Percentiles rank a stretch among this genome's conserved stretches.
phyloP scores from a whole-genome alignment of 2,797 vertebrate species.

The Pseudochromis fuscus region DNA sequence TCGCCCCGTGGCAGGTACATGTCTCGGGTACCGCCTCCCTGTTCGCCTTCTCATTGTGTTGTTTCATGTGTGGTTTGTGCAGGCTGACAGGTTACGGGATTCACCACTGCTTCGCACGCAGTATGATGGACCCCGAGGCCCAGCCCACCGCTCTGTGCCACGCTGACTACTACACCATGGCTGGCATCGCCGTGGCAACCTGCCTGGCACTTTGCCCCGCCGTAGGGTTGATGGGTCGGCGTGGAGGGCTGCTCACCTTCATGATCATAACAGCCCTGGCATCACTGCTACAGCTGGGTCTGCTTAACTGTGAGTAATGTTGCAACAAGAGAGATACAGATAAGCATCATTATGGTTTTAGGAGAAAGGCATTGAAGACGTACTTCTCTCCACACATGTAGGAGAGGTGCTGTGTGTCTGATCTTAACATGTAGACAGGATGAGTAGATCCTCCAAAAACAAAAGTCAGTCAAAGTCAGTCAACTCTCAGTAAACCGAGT shows the following conservation, averaged over 20 bases:
- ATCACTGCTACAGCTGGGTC: conserved; percentile 94
- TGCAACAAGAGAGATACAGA: no score
- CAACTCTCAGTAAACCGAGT: no score
- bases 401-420: no score
- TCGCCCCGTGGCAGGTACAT: neutral
- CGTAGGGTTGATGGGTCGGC: conserved; percentile 92
- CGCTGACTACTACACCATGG: conserved; percentile 94
- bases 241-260: conserved; percentile 95
- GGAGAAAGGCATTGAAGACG: no score
- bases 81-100: conserved; percentile 96
- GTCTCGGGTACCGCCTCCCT: neutral
- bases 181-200: conserved; percentile 92
- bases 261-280: conserved; percentile 97
- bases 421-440: no score
- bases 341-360: no score
- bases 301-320: conserved; percentile 94
- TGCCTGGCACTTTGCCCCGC: conserved; percentile 93
- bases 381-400: no score
- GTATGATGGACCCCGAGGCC: conserved; percentile 93
- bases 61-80: conserved; percentile 46
- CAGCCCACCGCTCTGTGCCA: conserved; percentile 88
- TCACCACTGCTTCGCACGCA: conserved; percentile 97
- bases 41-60: neutral
- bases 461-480: no score
- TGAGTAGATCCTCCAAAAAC: no score